These are phyloP conservation scores for Drosophila testacea DNA, from an alignment of 2,888 invertebrate genomes.

Conservation along the genomic window DNA sequence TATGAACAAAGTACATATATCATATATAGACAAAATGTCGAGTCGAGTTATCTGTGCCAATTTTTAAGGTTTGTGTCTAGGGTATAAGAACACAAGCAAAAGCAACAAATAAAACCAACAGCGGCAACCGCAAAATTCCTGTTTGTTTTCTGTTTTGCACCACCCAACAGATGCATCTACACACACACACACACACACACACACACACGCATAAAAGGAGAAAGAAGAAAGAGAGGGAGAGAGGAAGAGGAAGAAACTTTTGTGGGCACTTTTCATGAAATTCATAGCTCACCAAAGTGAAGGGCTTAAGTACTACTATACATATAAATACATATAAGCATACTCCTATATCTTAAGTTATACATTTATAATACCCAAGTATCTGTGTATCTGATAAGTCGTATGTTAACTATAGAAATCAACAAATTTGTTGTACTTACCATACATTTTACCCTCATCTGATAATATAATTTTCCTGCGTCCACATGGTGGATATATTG, in stretches of 20 bases:
- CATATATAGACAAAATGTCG: not conserved
- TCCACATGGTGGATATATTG: slow-evolving; percentile 99
- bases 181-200: not conserved
- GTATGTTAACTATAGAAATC: not conserved
- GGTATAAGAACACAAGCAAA: slow-evolving; percentile 30
- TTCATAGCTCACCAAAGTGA: slow-evolving; percentile 32
- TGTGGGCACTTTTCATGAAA: slow-evolving; percentile 39
- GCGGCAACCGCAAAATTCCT: slow-evolving; percentile 64
- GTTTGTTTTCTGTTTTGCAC: slow-evolving; percentile 51
- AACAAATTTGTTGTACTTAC: slow-evolving; percentile 89
- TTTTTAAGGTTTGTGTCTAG: slow-evolving; percentile 6
- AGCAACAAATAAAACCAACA: slow-evolving; percentile 40
- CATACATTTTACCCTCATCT: slow-evolving; percentile 99
- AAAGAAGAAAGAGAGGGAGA: not conserved
- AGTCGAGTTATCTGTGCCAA: not conserved
- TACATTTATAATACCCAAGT: not conserved
- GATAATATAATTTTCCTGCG: slow-evolving; percentile 99
- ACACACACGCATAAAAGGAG: slow-evolving; percentile 1
- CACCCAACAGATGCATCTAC: slow-evolving; percentile 29
- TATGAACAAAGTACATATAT: not conserved
- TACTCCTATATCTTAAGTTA: not conserved
- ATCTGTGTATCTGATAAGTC: not conserved
- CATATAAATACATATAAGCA: not conserved
- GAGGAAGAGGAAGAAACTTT: slow-evolving; percentile 17
- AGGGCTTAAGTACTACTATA: slow-evolving; percentile 19